Conservation (phyloP, 2,888 invertebrate genomes). For the Ichneumon xanthorius region DNA sequence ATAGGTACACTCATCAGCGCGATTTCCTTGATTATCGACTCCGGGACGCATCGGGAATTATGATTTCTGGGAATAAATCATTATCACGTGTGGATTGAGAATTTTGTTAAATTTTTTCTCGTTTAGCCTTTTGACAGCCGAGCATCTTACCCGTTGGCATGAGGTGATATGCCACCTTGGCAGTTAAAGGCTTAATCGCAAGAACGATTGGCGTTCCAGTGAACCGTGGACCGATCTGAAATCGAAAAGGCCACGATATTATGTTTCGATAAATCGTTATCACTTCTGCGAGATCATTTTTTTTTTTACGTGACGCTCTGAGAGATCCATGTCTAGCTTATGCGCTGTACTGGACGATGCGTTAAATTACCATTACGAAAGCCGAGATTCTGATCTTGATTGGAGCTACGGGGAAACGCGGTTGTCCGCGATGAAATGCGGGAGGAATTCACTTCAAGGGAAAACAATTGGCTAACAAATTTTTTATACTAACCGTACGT, state of each 20-base stretch:
- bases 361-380: conserved; percentile 49
- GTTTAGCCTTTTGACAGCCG: not conserved
- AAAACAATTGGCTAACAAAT: not conserved
- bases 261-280: conserved; percentile 39
- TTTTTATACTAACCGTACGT: not conserved
- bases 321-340: conserved; percentile 30
- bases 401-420: not conserved
- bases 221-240: conserved; percentile 1
- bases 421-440: not conserved
- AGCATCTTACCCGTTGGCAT: not conserved
- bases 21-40: conserved; percentile 27
- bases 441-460: not conserved
- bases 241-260: conserved; percentile 33
- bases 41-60: conserved; percentile 19
- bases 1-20: not conserved
- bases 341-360: conserved; percentile 23
- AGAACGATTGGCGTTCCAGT: not conserved
- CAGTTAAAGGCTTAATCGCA: not conserved
- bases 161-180: not conserved
- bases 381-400: conserved; percentile 1
- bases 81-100: not conserved
- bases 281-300: not conserved
- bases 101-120: not conserved
- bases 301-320: not conserved
- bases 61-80: conserved; percentile 28